Percentiles rank a stretch among this genome's conserved stretches.
Evolutionary conservation across 1,140 invertebrate genomes (phyloP).

Genomic region (Colletes gigas): DNA sequence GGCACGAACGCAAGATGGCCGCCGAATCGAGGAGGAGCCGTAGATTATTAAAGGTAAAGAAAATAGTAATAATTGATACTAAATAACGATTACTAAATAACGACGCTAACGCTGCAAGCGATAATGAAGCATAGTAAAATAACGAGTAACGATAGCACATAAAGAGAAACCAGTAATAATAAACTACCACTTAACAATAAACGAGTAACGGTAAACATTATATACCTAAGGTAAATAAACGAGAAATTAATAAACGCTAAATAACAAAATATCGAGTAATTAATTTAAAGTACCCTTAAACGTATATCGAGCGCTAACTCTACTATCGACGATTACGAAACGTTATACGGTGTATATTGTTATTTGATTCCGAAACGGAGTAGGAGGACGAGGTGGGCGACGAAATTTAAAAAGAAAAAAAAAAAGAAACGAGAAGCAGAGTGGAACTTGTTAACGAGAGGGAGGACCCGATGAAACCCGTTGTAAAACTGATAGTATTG

Average conservation of each 20-base stretch:
- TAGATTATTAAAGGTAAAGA: constrained; percentile 46
- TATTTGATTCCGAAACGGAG: constrained; percentile 13
- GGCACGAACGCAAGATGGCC: constrained; percentile 11
- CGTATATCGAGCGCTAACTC: constrained; percentile 45
- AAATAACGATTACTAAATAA: constrained; percentile 58
- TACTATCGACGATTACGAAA: constrained; percentile 45
- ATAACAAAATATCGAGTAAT: constrained; percentile 38
- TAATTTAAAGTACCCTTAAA: constrained; percentile 4
- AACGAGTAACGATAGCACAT: constrained; percentile 55
- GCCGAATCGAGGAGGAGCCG: constrained; percentile 7
- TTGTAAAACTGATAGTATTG: constrained; percentile 78
- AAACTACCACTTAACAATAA: constrained; percentile 50
- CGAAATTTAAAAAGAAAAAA: background rate
- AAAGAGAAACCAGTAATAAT: constrained; percentile 36
- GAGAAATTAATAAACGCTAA: constrained; percentile 48
- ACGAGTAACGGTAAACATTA: constrained; percentile 42
- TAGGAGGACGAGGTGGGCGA: background rate
- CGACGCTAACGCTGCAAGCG: constrained; percentile 41
- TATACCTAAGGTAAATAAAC: constrained; percentile 25
- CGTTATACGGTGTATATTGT: constrained; percentile 30
- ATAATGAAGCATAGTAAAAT: constrained; percentile 33
- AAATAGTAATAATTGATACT: constrained; percentile 52
- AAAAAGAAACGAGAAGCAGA: no score
- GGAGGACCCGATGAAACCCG: constrained; percentile 43
- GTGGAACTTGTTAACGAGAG: background rate